phyloP scores from a whole-genome alignment of 2,797 vertebrate genomes.

The Chaenodraco wilsoni region DNA sequence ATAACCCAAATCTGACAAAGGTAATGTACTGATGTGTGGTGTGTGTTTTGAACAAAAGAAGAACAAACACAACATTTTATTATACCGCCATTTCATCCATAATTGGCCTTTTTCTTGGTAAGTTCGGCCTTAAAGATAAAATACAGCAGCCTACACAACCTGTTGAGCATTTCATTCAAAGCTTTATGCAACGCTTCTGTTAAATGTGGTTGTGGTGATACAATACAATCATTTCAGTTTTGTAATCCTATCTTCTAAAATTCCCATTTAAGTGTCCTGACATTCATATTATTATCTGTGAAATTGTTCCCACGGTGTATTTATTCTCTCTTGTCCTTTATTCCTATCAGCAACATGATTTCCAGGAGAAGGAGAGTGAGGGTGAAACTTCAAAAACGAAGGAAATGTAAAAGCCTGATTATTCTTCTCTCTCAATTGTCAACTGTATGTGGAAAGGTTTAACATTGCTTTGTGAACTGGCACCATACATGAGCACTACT shows the following conservation, averaged over 20 bases:
- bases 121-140: neutral
- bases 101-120: neutral
- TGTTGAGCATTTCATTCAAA: neutral
- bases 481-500: slow-evolving; percentile 15
- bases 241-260: neutral
- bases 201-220: neutral
- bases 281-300: neutral
- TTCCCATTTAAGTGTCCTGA: too few relatives aligned
- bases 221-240: neutral
- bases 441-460: neutral
- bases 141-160: too few relatives aligned
- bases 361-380: slow-evolving; percentile 1
- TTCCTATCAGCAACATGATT: slow-evolving; percentile 9
- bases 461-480: neutral
- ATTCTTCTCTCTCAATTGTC: neutral
- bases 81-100: neutral
- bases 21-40: slow-evolving; percentile 31
- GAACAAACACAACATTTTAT: neutral
- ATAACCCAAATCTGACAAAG: slow-evolving; percentile 29
- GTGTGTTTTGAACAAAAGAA: neutral
- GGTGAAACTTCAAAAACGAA: slow-evolving; percentile 16
- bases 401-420: slow-evolving; percentile 4
- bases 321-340: slow-evolving; percentile 14
- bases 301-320: neutral
- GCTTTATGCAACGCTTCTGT: neutral